phyloP scores from a whole-genome alignment of 2,888 invertebrate genomes.

The Cyrtodaria siliqua region DNA sequence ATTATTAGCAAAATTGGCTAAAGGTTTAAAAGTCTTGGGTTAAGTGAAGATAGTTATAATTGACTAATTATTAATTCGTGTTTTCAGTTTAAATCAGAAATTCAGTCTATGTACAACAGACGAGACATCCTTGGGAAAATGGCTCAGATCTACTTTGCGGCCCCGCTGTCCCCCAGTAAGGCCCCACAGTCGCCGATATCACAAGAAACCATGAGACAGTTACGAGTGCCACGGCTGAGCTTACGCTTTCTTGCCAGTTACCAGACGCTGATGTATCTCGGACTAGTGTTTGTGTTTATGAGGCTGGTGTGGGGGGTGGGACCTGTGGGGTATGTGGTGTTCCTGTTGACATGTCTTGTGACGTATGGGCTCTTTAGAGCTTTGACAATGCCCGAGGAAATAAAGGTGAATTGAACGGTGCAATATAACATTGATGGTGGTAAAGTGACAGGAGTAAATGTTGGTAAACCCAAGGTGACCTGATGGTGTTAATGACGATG shows the following conservation, averaged over 20 bases:
- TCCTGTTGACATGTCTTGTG: conserved; percentile 61
- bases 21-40: too few species aligned
- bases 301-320: conserved; percentile 71
- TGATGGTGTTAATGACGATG: too few species aligned
- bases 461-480: too few species aligned
- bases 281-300: conserved; percentile 85
- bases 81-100: conserved; percentile 90
- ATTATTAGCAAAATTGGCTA: too few species aligned
- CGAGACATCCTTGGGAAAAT: conserved; percentile 75
- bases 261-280: conserved; percentile 88
- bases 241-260: conserved; percentile 90
- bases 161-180: conserved; percentile 84
- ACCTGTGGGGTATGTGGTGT: conserved; percentile 68
- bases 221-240: conserved; percentile 77
- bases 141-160: conserved; percentile 74
- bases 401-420: conserved; percentile 14
- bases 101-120: conserved; percentile 88
- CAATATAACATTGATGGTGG: too few species aligned
- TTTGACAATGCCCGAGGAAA: conserved; percentile 30
- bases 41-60: too few species aligned
- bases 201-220: conserved; percentile 36
- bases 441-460: too few species aligned
- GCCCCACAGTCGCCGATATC: conserved; percentile 69
- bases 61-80: conserved; percentile 9
- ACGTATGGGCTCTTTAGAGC: conserved; percentile 72